These are phyloP conservation scores for Elymnias hypermnestra DNA, from an alignment of 1,140 invertebrate genomes.

Conservation along the genomic window DNA sequence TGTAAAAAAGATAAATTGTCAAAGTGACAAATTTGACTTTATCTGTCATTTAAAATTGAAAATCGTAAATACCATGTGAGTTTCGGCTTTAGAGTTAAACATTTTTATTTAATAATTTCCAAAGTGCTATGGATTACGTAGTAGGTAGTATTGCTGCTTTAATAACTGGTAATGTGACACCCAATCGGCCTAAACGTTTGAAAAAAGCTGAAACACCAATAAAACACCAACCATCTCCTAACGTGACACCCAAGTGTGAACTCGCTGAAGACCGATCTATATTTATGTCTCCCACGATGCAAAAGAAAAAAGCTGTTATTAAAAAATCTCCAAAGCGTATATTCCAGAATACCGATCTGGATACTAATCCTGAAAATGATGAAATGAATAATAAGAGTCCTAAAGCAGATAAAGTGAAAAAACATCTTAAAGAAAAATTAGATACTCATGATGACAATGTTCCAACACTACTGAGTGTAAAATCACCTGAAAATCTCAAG, in stretches of 20 bases:
- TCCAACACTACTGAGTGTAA: no score
- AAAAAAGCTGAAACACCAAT: slow-evolving; percentile 54
- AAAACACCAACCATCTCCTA: slow-evolving; percentile 64
- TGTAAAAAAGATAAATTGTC: no score
- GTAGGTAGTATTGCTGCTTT: slow-evolving; percentile 61
- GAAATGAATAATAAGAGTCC: slow-evolving; percentile 34
- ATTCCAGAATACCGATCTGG: slow-evolving; percentile 56
- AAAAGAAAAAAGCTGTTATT: slow-evolving; percentile 64
- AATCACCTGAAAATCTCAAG: no score
- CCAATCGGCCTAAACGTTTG: slow-evolving; percentile 51
- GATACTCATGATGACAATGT: slow-evolving; percentile 23
- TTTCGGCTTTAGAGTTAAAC: not conserved
- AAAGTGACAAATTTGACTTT: no score
- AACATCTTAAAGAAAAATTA: slow-evolving; percentile 55
- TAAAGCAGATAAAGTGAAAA: slow-evolving; percentile 62
- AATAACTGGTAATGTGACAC: slow-evolving; percentile 63
- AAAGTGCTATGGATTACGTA: slow-evolving; percentile 56
- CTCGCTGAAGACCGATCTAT: slow-evolving; percentile 55
- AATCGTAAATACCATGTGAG: slow-evolving; percentile 26
- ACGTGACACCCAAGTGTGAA: slow-evolving; percentile 66
- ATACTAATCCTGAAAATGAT: slow-evolving; percentile 34
- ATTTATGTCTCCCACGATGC: slow-evolving; percentile 57
- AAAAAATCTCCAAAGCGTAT: slow-evolving; percentile 71
- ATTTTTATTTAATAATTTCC: not conserved
- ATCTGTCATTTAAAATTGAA: no score